These are phyloP conservation scores for Ceuthmochares aereus DNA, from an alignment of 2,113 vertebrate genomes.

Conservation along the genomic window DNA sequence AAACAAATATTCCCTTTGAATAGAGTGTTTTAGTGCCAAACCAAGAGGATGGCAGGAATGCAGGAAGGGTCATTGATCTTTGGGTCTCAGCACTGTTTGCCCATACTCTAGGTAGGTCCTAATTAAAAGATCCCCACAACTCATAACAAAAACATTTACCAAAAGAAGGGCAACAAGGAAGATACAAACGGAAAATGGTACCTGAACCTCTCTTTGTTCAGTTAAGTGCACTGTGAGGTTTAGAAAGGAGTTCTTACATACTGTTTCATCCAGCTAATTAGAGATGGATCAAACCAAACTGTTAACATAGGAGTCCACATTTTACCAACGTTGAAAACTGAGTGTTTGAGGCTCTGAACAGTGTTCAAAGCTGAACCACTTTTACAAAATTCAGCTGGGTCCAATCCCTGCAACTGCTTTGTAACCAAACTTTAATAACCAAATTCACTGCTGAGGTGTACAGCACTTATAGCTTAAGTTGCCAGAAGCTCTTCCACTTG, in stretches of 20 bases:
- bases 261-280: not conserved
- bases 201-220: not conserved
- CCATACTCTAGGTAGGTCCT: not conserved
- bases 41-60: not conserved
- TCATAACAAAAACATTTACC: not conserved
- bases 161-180: not conserved
- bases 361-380: not conserved
- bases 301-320: not conserved
- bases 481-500: not conserved
- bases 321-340: not conserved
- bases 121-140: not conserved
- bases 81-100: not conserved
- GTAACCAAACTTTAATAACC: not conserved
- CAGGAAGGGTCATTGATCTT: not conserved
- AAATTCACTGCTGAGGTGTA: not conserved
- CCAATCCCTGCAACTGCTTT: not conserved
- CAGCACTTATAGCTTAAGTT: not conserved
- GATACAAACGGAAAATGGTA: not conserved
- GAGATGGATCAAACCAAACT: not conserved
- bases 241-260: not conserved
- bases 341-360: not conserved
- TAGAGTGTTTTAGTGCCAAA: not conserved
- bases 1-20: conserved; percentile 51
- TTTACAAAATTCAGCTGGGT: not conserved
- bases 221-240: not conserved